phyloP scores from a whole-genome alignment of 2,113 vertebrate genomes.

The Pristiophorus japonicus region DNA sequence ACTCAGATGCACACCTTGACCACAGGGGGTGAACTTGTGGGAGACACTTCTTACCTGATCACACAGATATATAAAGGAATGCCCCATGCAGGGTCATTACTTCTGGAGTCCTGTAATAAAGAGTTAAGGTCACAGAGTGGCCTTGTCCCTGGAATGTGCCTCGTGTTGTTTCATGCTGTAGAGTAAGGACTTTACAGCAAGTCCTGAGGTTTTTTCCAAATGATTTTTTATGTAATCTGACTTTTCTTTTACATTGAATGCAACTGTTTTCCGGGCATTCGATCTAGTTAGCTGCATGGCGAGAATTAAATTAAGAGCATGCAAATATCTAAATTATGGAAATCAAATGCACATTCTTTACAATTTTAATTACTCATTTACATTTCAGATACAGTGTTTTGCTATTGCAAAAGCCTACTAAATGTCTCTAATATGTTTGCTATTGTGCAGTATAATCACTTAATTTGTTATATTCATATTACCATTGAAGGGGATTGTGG shows the following conservation, averaged over 20 bases:
- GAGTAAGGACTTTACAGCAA: too few relatives aligned
- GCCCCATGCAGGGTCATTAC: too few relatives aligned
- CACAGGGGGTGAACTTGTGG: too few relatives aligned
- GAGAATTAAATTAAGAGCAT: neutral
- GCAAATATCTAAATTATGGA: neutral
- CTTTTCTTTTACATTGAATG: neutral
- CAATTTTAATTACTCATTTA: slow-evolving; percentile 7
- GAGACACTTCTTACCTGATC: too few relatives aligned
- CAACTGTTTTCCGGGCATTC: neutral
- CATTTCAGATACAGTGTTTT: neutral
- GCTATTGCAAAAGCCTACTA: neutral
- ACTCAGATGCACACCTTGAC: too few relatives aligned
- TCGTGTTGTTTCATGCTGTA: too few relatives aligned
- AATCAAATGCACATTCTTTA: neutral
- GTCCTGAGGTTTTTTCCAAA: neutral
- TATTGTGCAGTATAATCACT: neutral
- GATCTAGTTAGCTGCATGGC: neutral
- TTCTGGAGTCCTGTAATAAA: too few relatives aligned
- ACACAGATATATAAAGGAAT: too few relatives aligned
- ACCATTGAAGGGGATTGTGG: neutral
- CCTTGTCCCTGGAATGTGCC: too few relatives aligned
- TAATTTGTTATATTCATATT: neutral
- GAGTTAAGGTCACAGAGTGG: too few relatives aligned
- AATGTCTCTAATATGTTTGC: neutral
- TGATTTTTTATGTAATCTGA: neutral